Conservation (phyloP, 2,113 vertebrate species). For the Myrmophylax atrothorax region DNA sequence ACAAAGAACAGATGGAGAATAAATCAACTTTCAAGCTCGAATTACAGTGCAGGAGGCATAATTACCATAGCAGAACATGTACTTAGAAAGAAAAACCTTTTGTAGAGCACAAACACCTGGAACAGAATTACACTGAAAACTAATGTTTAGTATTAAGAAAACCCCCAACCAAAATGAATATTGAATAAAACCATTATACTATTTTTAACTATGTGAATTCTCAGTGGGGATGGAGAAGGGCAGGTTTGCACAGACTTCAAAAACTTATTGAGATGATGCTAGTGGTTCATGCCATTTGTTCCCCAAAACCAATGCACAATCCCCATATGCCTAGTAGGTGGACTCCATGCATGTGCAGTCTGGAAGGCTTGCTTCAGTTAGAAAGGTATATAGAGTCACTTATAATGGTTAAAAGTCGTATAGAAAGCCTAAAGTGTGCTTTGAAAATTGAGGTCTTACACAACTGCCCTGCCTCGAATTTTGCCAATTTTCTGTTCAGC, state of each 20-base stretch:
- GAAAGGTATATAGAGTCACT: neutral
- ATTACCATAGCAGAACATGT: conserved; percentile 34
- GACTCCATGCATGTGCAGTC: neutral
- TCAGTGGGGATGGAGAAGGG: neutral
- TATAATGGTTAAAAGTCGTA: neutral
- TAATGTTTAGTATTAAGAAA: neutral
- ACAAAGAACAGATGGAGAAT: conserved; percentile 33
- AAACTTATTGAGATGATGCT: neutral
- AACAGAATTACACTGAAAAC: neutral
- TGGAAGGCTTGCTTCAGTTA: neutral
- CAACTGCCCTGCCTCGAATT: neutral
- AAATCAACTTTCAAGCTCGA: conserved; percentile 46
- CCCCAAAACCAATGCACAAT: neutral
- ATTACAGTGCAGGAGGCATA: conserved; percentile 39
- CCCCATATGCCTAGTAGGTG: neutral
- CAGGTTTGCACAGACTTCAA: neutral
- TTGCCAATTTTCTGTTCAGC: neutral
- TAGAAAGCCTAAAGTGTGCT: neutral
- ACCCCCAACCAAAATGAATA: neutral
- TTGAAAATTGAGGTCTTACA: neutral
- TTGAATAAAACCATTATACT: neutral
- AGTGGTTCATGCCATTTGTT: neutral
- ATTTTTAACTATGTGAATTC: neutral
- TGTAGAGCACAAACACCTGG: conserved; percentile 21
- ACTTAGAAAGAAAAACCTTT: conserved; percentile 28